A percentile compares a stretch with the other conserved stretches of the same genome.
phyloP scores from a whole-genome alignment of 2,888 invertebrate species.

The Phania funesta region DNA sequence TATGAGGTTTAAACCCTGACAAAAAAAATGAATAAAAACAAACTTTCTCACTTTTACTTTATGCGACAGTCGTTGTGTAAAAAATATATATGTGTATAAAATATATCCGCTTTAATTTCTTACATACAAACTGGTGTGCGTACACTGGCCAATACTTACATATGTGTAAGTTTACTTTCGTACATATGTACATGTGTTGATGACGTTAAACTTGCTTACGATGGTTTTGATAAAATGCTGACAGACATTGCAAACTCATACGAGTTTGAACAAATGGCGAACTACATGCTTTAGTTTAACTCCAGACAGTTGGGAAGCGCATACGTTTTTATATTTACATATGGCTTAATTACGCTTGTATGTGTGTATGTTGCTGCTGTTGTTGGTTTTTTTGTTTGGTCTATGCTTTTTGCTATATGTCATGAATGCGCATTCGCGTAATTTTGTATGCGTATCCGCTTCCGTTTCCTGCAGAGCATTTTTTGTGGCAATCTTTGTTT shows the following conservation, averaged over 20 bases:
- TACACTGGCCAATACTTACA: background rate
- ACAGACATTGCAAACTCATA: constrained; percentile 45
- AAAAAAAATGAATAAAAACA: constrained; percentile 40
- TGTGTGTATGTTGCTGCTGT: constrained; percentile 26
- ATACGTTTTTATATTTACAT: constrained; percentile 39
- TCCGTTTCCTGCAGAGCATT: constrained; percentile 60
- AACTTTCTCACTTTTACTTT: constrained; percentile 62
- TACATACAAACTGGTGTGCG: background rate
- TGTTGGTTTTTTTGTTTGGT: constrained; percentile 11
- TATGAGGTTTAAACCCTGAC: constrained; percentile 35
- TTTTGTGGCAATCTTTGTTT: constrained; percentile 18
- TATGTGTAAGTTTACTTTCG: background rate
- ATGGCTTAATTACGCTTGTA: constrained; percentile 21
- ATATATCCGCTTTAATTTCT: constrained; percentile 17
- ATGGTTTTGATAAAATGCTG: constrained; percentile 44
- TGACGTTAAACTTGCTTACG: constrained; percentile 49
- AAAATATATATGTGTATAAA: constrained; percentile 22
- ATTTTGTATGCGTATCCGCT: constrained; percentile 67
- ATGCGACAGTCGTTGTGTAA: constrained; percentile 15
- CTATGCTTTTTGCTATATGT: constrained; percentile 17
- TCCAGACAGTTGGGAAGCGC: constrained; percentile 42
- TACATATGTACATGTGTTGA: background rate
- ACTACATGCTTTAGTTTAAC: constrained; percentile 21
- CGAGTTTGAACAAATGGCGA: constrained; percentile 18
- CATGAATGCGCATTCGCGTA: constrained; percentile 63